Evolutionary conservation across 2,797 vertebrate genomes (phyloP), one percentile per base, ranked within the genome.

Genomic region (Ctenopoma multispine): DNA sequence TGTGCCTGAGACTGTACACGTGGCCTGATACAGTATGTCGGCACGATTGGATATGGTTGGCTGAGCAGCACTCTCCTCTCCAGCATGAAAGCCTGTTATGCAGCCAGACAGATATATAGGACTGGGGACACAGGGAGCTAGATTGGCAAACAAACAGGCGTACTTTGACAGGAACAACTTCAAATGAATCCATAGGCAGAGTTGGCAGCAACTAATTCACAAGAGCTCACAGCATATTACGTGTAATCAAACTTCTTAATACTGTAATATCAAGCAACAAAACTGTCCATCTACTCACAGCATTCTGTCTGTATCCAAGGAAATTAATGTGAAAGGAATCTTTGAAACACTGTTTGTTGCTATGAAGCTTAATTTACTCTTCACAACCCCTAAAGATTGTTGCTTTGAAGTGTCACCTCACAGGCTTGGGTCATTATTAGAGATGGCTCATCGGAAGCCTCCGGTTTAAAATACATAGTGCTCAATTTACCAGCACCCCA

Each of bases 31-130:
- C 82, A 86, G 82, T 82, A 82, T 80, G 90, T 88, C 66, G 50
- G 69, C 60, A 50, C 77, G 63, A 92, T 88, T 90, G 87, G 90
- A 87, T 71, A 69, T 53, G 89, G 79, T 83, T 46, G 81, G 72
- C 66, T 88, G 90, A 88, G 77, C 69, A 38, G 66, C 60, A 0
- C 53, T 63, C 74, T 70, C 53, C 46, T 69, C 59, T 65, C 62
- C 74, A 56, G 73, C 77, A 69, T 84, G 74, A 81, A 79, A 83
- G 77, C 72, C 70, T 41, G 57, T 77, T 75, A 77, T 70, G 79
- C 66, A 76, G 72, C 70, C 66, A 62, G 64, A 76, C 69, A 69
- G 60, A 79, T 72, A 60, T 44, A 58, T 10, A 44, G 69, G 15
- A 20, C 10, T 3, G 21, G 23, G 51, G 44, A 68, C 63, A 53